Evolutionary conservation across 30 jellyfish, hydroid and myxozoan species (phyloP), one percentile per base, ranked within the genome.

Genomic region (Turritopsis dohrnii): DNA sequence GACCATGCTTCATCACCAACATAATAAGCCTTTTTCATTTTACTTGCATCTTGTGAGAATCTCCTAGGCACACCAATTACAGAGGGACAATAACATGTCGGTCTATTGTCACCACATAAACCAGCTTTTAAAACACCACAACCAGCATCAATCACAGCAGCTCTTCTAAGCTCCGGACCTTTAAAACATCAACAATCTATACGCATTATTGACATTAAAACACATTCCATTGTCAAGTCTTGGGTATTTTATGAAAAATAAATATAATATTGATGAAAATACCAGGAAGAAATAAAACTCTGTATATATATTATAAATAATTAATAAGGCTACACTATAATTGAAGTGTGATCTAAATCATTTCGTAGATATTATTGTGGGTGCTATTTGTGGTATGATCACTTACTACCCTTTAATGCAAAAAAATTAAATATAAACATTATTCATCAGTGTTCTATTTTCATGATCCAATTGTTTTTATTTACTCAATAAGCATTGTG

Each of bases 21-120:
- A 79, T 85, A 94, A 79, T 79, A 88, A 0, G 93, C 96, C 7
- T 95, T 89, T 21, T 84, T 83, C 90, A 88, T 85, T 71, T 86
- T 84, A 65, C 99, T 89, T 1, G 90, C 89, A 80, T 94, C 97
- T 79, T 86, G 96, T 5, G 99, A 94, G 69, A 94, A 94, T 65
- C 99, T 80, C 52, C 96, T 84, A 16, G 99, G 99, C 0, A 89
- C 94, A 28, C 99, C 99, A 84, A 89, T 84, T 28, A 94, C 94
- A 16, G 99, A 94, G 3, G 97, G 97, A 73, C 96, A 83, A 8
- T 83, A 82, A 23, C 89, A 66, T 5, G 80, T 84, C 0, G 99
- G 99, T 60, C 84, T 83, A 1, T 66, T 20, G 71, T 89, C 95
- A 20, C 99, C 99, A 7, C 96, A 94, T 18, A 94, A 24, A 26